Conservation (phyloP, 2,888 invertebrate species). For the Anarsia innoxiella region DNA sequence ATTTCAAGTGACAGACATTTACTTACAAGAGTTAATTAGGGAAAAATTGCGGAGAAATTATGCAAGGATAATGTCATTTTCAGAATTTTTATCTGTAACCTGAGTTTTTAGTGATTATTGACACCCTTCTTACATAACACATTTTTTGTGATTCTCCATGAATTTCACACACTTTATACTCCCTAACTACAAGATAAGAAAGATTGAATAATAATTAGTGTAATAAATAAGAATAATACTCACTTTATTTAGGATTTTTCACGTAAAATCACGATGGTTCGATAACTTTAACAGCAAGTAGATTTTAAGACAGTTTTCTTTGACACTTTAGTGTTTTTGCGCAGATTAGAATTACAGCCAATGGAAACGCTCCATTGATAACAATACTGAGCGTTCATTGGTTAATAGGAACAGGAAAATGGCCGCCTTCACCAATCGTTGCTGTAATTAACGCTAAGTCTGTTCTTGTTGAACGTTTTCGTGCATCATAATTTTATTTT, state of each 20-base stretch:
- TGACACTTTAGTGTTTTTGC: not conserved
- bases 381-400: no score
- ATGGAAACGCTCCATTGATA: no score
- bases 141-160: slow-evolving; percentile 12
- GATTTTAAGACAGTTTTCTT: slow-evolving; percentile 21
- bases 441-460: no score
- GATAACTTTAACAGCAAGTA: slow-evolving; percentile 26
- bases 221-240: slow-evolving; percentile 19
- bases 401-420: no score
- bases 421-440: no score
- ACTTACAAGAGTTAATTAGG: not conserved
- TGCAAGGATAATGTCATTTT: slow-evolving; percentile 10
- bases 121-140: slow-evolving; percentile 36
- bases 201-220: slow-evolving; percentile 7
- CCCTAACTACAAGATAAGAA: no score
- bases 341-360: not conserved
- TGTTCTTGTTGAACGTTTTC: no score
- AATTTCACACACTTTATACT: no score
- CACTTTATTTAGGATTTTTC: slow-evolving; percentile 23
- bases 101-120: slow-evolving; percentile 13
- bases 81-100: not conserved
- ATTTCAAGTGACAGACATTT: no score
- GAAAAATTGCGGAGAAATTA: not conserved
- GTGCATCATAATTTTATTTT: no score
- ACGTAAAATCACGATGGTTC: slow-evolving; percentile 12